Base-by-base conservation (phyloP, 2,113 vertebrate genomes). In the Pluvianellus socialis region DNA sequence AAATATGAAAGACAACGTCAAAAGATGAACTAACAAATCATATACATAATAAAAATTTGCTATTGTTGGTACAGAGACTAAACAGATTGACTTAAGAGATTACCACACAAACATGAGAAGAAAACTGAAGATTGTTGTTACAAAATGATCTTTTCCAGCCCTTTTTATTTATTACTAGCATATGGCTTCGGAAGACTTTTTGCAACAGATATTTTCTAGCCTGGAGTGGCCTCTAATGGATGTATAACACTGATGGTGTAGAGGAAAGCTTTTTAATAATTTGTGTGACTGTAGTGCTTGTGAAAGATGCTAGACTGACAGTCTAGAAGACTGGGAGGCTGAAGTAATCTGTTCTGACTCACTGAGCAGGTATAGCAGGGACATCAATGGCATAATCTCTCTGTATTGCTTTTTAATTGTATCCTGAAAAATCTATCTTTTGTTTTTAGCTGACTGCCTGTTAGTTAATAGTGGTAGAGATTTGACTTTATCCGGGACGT, bases 201-300 rank as follows among this genome's bases (percentile, higher is more conserved):
- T 94, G 28, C 53, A 94, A 91, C 95, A 95, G 91, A 58, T 97
- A 82, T 92, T 93, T 97, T 92, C 77, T 91, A 94, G 66, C 84
- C 73, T 96, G 66, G 77, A 85, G 59, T 96, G 77, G 86, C 92
- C 93, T 92, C 95, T 97, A 97, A 95, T 91, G 92, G 94, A 82
- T 95, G 33, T 92, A 38, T 91, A 91, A 97, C 86, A 89, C 91
- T 92, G 83, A 85, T 81, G 53, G 53, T 87, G 80, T 53, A 95
- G 80, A 66, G 86, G 82, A 85, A 88, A 95, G 86, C 91, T 95
- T 95, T 96, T 95, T 95, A 97, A 97, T 97, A 95, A 96, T 96
- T 96, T 91, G 91, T 94, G 77, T 79, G 70, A 89, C 66, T 91
- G 61, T 89, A 95, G 62, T 76, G 70, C 86, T 90, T 75, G 53